A percentile compares a stretch with the other conserved stretches of the same genome.
Conservation (phyloP, 2,797 vertebrate genomes). For the Micropoecilia bifurca region DNA sequence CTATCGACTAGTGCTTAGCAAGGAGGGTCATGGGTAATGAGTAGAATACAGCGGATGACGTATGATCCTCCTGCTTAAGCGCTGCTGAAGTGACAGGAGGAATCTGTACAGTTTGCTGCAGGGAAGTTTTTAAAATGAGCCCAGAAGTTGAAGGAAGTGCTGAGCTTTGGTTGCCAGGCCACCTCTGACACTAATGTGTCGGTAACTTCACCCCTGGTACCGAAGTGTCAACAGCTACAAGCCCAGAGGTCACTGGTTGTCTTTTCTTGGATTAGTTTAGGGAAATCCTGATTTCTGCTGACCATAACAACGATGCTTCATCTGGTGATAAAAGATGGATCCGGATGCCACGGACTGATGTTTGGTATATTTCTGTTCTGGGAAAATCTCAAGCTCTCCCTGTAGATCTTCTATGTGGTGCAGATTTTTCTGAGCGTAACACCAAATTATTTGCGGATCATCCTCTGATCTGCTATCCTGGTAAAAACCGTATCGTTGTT, state of each 20-base stretch:
- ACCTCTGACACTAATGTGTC: conserved; percentile 31
- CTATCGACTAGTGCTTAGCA: conserved; percentile 47
- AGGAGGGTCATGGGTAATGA: conserved; percentile 35
- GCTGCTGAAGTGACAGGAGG: conserved; percentile 16
- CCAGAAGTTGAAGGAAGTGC: conserved; percentile 9
- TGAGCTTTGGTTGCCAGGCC: neutral
- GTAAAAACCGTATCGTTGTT: neutral
- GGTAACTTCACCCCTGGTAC: conserved; percentile 16
- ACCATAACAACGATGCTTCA: neutral
- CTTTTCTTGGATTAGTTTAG: neutral
- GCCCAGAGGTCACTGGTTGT: conserved; percentile 22
- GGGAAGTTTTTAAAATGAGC: conserved; percentile 33
- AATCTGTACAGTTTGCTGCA: conserved; percentile 4
- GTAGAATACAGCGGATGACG: conserved; percentile 34
- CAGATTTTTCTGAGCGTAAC: neutral
- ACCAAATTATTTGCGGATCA: neutral
- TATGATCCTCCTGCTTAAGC: conserved; percentile 21
- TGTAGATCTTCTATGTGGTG: neutral
- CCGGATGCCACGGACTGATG: neutral
- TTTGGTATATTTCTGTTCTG: neutral
- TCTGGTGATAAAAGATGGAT: neutral
- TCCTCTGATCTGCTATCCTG: neutral
- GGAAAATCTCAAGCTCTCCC: neutral
- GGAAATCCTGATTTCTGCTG: neutral
- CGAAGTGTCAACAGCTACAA: no score